These are phyloP conservation scores for Larimichthys crocea DNA, from an alignment of 2,113 vertebrate genomes.

Conservation along the genomic window DNA sequence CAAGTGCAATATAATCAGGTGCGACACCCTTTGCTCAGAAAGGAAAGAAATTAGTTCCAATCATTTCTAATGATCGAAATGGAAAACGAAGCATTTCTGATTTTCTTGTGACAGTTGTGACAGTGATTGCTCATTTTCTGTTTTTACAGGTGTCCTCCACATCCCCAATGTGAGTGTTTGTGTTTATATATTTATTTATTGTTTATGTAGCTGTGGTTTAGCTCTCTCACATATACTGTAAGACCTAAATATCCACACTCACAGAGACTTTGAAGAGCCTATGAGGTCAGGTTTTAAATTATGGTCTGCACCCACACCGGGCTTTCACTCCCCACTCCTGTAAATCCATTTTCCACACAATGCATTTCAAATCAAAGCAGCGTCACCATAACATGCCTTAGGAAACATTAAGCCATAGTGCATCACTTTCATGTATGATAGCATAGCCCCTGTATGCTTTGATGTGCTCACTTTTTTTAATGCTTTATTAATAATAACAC, in stretches of 20 bases:
- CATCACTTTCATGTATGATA: slow-evolving; percentile 87
- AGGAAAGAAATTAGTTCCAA: slow-evolving; percentile 36
- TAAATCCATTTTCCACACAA: slow-evolving; percentile 88
- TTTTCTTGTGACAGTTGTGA: slow-evolving; percentile 15
- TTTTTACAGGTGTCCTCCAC: slow-evolving; percentile 36
- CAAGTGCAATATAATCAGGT: slow-evolving; percentile 54
- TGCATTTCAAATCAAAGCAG: slow-evolving; percentile 87
- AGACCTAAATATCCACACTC: slow-evolving; percentile 72
- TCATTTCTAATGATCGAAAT: slow-evolving; percentile 42
- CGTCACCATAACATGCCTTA: slow-evolving; percentile 84
- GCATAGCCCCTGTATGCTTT: slow-evolving; percentile 84
- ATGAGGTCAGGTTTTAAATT: slow-evolving; percentile 85
- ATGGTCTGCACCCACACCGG: slow-evolving; percentile 76
- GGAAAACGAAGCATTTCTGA: slow-evolving; percentile 3
- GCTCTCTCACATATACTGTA: slow-evolving; percentile 49
- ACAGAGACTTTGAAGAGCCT: slow-evolving; percentile 83
- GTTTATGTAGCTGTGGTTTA: slow-evolving; percentile 41
- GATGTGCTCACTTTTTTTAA: slow-evolving; percentile 84
- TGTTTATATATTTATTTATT: slow-evolving; percentile 57
- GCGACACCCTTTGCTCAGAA: slow-evolving; percentile 35
- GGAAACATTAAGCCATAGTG: slow-evolving; percentile 88
- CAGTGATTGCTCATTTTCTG: slow-evolving; percentile 22
- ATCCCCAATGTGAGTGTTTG: slow-evolving; percentile 6
- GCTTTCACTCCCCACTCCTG: slow-evolving; percentile 75
- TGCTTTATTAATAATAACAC: slow-evolving; percentile 86